Percentiles rank a stretch among this genome's conserved stretches.
phyloP scores from a whole-genome alignment of 2,888 invertebrate genomes.

The Acanthococcus lagerstroemiae region DNA sequence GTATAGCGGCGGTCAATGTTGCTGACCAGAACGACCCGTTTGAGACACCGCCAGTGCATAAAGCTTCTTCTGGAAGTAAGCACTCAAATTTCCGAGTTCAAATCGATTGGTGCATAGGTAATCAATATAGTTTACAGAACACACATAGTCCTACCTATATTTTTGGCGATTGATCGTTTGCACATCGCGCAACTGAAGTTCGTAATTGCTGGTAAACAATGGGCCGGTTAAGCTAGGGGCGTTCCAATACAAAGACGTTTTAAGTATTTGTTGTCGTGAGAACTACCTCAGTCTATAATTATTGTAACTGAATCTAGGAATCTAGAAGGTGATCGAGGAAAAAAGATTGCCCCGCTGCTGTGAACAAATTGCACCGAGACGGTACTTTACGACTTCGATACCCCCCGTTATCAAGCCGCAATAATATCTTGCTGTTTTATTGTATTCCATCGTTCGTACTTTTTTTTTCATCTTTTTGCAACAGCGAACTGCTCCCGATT shows the following conservation, averaged over 20 bases:
- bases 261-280: slow-evolving; percentile 31
- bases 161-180: too few relatives aligned
- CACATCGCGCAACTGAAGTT: too few relatives aligned
- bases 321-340: slow-evolving; percentile 15
- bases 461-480: slow-evolving; percentile 13
- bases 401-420: slow-evolving; percentile 23
- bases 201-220: slow-evolving; percentile 20
- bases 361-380: slow-evolving; percentile 28
- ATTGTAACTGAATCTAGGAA: slow-evolving; percentile 31
- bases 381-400: slow-evolving; percentile 9
- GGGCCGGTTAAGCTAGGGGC: slow-evolving; percentile 26
- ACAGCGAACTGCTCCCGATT: slow-evolving; percentile 27
- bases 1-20: too few relatives aligned
- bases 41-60: too few relatives aligned
- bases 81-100: too few relatives aligned
- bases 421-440: slow-evolving; percentile 31
- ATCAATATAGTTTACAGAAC: too few relatives aligned
- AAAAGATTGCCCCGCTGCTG: slow-evolving; percentile 28
- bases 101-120: too few relatives aligned
- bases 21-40: too few relatives aligned
- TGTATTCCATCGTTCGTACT: slow-evolving; percentile 23
- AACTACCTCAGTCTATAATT: slow-evolving; percentile 24
- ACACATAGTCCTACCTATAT: too few relatives aligned
- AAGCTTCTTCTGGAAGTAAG: too few relatives aligned
- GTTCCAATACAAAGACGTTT: slow-evolving; percentile 24